These are phyloP conservation scores for Listronotus bonariensis DNA, from an alignment of 1,140 invertebrate species.

Conservation along the genomic window DNA sequence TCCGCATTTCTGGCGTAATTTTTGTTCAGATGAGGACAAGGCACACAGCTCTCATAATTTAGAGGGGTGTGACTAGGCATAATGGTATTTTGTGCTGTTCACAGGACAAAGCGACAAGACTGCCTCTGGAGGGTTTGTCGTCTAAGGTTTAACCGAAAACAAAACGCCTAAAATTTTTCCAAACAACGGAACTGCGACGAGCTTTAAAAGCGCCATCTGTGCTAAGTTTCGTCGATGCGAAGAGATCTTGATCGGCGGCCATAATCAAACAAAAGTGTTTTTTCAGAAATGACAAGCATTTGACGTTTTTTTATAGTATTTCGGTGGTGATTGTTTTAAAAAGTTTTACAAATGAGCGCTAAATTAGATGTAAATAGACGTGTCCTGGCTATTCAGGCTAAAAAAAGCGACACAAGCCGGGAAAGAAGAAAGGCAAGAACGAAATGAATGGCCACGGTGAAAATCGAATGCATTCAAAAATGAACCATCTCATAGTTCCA, in stretches of 20 bases:
- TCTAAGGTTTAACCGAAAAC: too few species aligned
- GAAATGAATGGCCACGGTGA: conserved; percentile 63
- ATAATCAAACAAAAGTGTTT: conserved; percentile 54
- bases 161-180: too few species aligned
- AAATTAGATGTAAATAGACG: conserved; percentile 86
- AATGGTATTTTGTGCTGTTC: too few species aligned
- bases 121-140: too few species aligned
- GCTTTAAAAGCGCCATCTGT: conserved; percentile 28
- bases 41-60: too few species aligned
- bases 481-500: conserved; percentile 75
- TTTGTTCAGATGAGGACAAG: too few species aligned
- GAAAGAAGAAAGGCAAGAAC: conserved; percentile 76
- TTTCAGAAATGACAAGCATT: conserved; percentile 61
- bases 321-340: conserved; percentile 41
- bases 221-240: conserved; percentile 20
- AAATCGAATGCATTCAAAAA: conserved; percentile 59
- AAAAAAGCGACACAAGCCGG: conserved; percentile 87
- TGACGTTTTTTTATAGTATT: conserved; percentile 55
- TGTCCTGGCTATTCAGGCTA: conserved; percentile 84
- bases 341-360: conserved; percentile 68
- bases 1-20: too few species aligned
- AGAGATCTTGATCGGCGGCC: conserved; percentile 39
- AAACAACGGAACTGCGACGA: conserved; percentile 7
- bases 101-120: too few species aligned
- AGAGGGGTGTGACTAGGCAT: too few species aligned